Evolutionary conservation across 2,888 invertebrate genomes (phyloP), one percentile per base, ranked within the genome.

Genomic region (Coelinius sp.): DNA sequence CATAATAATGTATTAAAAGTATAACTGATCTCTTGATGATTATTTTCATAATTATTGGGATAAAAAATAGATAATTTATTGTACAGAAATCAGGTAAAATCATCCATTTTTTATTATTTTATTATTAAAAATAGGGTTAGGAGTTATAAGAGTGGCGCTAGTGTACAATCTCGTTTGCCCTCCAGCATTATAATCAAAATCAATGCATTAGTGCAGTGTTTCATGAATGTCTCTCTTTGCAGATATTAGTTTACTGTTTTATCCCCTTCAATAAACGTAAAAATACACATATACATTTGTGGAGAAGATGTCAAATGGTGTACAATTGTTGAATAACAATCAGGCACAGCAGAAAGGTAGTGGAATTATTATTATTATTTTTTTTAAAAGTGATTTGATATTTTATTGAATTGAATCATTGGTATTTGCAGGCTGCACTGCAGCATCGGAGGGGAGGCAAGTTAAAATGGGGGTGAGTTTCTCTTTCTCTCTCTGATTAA

Each of bases 271-370:
- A 44, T 17, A 49, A 22, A 25, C 31, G 17, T 8, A 7, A 12
- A 20, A 3, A 14, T 20, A 3, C 49, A 10, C 8, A 10, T 35
- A 1, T 1, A 31, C 17, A 68, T 53, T 20, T 17, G 38, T 63
- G 71, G 71, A 38, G 70, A 73, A 68, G 49, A 84, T 84, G 84
- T 84, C 84, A 46, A 84, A 83, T 77, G 84, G 84, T 22, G 66
- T 84, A 20, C 78, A 78, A n/a, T 68, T 79, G 49, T 71, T 82
- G 74, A 80, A 78, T 66, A 81, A 80, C 75, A 81, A 79, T 75
- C 78, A 80, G 56, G 71, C 76, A 65, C 63, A 75, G 12, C 75
- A 78, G 70, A 80, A 81, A 77, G 79, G 83, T 83, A 81, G 8
- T n/a, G n/a, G 41, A 44, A 66, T 49, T 22, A n/a, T n/a, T n/a